Evolutionary conservation across 2,888 invertebrate species (phyloP), one percentile per base, ranked within the genome.

Genomic region (Eupithecia subfuscata): DNA sequence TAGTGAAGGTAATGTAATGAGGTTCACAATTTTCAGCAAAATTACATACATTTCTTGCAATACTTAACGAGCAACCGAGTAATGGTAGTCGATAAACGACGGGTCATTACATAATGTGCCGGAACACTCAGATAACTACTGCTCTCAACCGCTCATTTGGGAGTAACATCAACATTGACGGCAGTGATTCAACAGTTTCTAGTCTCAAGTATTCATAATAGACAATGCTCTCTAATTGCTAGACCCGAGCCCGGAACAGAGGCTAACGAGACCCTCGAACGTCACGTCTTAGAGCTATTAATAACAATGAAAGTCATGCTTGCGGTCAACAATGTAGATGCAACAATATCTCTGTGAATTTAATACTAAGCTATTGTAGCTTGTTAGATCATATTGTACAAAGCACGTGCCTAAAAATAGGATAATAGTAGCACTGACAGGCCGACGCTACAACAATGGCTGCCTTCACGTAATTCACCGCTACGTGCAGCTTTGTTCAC

Each of bases 181-280:
- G 82, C 82, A 84, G 85, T 90, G 89, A 90, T 86, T 86, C 79
- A 84, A 80, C 84, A 82, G 79, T 88, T 88, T 86, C 74, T 79
- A 77, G 82, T 78, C 81, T 82, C 79, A 82, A 83, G 84, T 86
- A 85, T 45, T 85, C 85, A 85, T 83, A 84, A 86, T 84, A 89
- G 82, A 91, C 88, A 91, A 90, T 88, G 84, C 83, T 80, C 79
- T 80, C 86, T 90, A 89, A 91, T 91, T 89, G 85, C 83, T 82
- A 83, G 84, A 68, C 25, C 68, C 43, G 22, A 67, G 40, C 40
- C 65, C 65, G 84, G 80, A 84, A 84, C 85, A 84, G 82, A 82
- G 78, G 81, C 81, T 84, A 83, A 85, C 83, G 80, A 84, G 84
- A 84, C 83, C 82, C 83, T 82, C 78, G 72, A 85, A 84, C 79